A percentile compares a stretch with the other conserved stretches of the same genome.
phyloP scores from a whole-genome alignment of 2,797 vertebrate genomes.

The Arctocebus calabarensis region DNA sequence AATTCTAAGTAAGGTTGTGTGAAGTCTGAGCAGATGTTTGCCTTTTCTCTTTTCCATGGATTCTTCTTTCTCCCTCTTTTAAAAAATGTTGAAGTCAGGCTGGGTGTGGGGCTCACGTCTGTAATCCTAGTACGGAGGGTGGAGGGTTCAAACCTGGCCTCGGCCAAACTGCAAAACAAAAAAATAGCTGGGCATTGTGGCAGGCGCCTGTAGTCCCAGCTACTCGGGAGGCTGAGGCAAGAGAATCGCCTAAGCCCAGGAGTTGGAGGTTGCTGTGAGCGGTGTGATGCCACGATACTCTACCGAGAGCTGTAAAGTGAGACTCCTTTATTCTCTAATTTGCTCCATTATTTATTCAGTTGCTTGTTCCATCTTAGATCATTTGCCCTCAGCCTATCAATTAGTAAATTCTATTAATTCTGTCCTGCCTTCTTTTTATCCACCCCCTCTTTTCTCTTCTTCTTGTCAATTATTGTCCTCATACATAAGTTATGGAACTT shows the following conservation, averaged over 20 bases:
- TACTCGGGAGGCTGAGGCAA: too few relatives aligned
- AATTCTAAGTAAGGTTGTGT: neutral
- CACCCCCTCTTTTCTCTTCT: neutral
- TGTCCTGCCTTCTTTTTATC: neutral
- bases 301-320: too few relatives aligned
- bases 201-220: too few relatives aligned
- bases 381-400: neutral
- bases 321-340: neutral
- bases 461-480: neutral
- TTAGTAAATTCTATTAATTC: neutral
- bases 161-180: too few relatives aligned
- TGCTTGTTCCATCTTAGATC: neutral
- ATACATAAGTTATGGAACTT: neutral
- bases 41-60: neutral
- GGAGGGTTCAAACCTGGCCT: too few relatives aligned
- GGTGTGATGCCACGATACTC: too few relatives aligned
- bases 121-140: too few relatives aligned
- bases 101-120: too few relatives aligned
- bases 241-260: too few relatives aligned
- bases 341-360: neutral
- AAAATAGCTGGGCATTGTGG: too few relatives aligned
- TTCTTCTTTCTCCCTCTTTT: neutral
- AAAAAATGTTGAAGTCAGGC: slow-evolving; percentile 12
- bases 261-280: too few relatives aligned
- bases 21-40: slow-evolving; percentile 36